Evolutionary conservation across 2,888 invertebrate species (phyloP), one percentile per base, ranked within the genome.

Genomic region (Tipula confusa): DNA sequence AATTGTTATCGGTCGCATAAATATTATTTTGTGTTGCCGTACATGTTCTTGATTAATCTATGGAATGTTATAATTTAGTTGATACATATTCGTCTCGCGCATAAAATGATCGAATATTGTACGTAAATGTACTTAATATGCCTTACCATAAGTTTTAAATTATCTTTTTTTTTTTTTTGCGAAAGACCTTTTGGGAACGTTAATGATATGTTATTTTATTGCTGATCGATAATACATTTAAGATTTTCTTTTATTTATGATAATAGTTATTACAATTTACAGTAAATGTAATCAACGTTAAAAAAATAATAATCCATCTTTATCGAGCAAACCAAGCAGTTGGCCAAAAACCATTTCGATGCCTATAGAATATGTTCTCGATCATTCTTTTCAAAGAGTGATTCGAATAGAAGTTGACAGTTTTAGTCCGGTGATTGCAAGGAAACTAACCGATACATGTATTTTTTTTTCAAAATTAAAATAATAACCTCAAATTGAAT

Each of bases 141-240:
- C 13, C 5, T 33, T 33, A 1, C 33, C 33, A 15, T 43, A 43
- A 43, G 43, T 43, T n/a, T n/a, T 43, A 43, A 43, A 43, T 43
- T n/a, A 43, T 43, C 43, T 43, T 43, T 64, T 64, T 64, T 64
- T n/a, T n/a, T n/a, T n/a, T n/a, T n/a, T n/a, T n/a, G n/a, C n/a
- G 18, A 64, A 64, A 64, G 18, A 64, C 64, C 64, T 64, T 64
- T 64, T 64, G 64, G 64, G 64, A 64, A 64, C 64, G 64, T 64
- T 64, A 64, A 64, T 64, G 64, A 64, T 64, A 64, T 64, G 64
- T 64, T 64, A 64, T 64, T 64, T 64, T 2, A 64, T 64, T 64
- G 64, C 4, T 64, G n/a, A 64, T 18, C 11, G 64, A 24, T 18
- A 11, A 64, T 64, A 64, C 24, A 64, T 64, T 24, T 64, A 24